Conservation (phyloP, 2,888 invertebrate species). For the Hydrotaea cyrtoneurina region DNA sequence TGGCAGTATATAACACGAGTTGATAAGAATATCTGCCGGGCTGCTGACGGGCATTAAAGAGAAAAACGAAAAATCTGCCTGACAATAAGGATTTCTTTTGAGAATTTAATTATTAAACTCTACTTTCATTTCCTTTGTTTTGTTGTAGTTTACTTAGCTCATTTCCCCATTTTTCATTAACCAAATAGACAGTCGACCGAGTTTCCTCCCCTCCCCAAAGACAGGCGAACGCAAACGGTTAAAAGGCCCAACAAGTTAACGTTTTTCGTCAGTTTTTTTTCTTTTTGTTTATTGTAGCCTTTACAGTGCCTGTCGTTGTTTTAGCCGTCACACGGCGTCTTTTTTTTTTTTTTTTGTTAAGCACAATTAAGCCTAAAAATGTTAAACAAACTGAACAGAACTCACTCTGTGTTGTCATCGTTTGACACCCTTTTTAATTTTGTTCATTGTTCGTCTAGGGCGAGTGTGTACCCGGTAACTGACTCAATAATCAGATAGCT, state of each 20-base stretch:
- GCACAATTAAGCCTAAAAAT: conserved; percentile 46
- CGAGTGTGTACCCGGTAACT: background rate
- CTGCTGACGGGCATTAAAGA: background rate
- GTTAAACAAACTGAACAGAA: background rate
- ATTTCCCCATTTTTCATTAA: conserved; percentile 27
- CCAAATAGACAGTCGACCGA: background rate
- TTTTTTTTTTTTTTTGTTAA: too few relatives aligned
- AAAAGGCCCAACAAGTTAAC: background rate
- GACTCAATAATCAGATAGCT: conserved; percentile 12
- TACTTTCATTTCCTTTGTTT: background rate
- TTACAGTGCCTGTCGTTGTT: background rate
- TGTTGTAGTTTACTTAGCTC: conserved; percentile 23
- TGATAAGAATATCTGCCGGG: too few relatives aligned
- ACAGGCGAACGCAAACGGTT: background rate
- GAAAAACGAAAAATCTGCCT: background rate
- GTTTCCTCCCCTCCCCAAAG: background rate
- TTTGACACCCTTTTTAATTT: conserved; percentile 55
- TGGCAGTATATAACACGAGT: too few relatives aligned
- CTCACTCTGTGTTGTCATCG: background rate
- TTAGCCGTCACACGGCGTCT: conserved; percentile 6
- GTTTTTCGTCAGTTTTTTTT: background rate
- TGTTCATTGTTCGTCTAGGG: conserved; percentile 32
- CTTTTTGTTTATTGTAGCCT: background rate
- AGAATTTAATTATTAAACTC: conserved; percentile 14
- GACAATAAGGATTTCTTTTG: conserved; percentile 9